Percentiles rank a stretch among this genome's conserved stretches.
Evolutionary conservation across 2,113 vertebrate genomes (phyloP).

Genomic region (Tachysurus vachellii): DNA sequence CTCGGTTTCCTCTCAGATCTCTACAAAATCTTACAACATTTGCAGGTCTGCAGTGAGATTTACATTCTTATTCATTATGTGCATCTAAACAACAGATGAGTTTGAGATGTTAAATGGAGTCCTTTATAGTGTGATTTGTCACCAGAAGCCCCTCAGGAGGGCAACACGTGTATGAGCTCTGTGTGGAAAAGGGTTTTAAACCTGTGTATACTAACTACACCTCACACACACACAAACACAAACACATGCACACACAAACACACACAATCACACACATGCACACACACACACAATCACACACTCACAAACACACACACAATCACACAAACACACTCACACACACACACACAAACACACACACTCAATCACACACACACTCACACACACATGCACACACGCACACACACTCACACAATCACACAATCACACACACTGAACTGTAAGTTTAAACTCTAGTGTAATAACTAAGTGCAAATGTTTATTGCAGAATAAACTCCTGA

Average conservation of each 20-base stretch:
- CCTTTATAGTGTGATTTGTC: neutral
- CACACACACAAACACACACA: too few species aligned
- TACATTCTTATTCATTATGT: neutral
- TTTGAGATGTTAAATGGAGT: neutral
- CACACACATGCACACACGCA: conserved; percentile 28
- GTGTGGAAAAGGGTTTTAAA: neutral
- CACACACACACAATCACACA: too few species aligned
- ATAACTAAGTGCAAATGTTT: neutral
- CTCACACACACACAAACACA: conserved; percentile 60
- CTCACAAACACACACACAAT: too few species aligned
- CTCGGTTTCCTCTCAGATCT: neutral
- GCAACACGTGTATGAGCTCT: neutral
- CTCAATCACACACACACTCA: conserved; percentile 49
- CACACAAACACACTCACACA: too few species aligned
- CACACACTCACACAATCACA: too few species aligned
- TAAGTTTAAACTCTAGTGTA: neutral
- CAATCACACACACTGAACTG: conserved; percentile 53
- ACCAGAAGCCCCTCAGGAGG: neutral
- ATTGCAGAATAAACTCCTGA: neutral
- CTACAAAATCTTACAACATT: neutral
- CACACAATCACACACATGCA: too few species aligned
- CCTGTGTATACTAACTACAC: conserved; percentile 75
- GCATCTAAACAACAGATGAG: neutral
- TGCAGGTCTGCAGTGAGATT: neutral
- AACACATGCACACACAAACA: too few species aligned